phyloP scores from a whole-genome alignment of 2,888 invertebrate genomes.

The Crioceris asparagi region DNA sequence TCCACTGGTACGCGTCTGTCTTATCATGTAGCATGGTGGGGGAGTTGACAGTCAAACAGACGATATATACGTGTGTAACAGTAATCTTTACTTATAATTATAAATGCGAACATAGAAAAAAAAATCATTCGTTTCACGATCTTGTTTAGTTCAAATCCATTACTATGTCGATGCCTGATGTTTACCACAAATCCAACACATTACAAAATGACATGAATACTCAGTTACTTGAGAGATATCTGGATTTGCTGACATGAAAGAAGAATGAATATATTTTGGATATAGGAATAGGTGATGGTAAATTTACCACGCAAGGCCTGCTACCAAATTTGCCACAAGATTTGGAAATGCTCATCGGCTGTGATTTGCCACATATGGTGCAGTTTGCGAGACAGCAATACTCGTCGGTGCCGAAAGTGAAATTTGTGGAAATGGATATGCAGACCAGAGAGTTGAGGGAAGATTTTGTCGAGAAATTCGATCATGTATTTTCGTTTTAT shows the following conservation, averaged over 20 bases:
- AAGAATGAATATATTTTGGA: slow-evolving; percentile 48
- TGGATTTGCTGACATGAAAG: slow-evolving; percentile 26
- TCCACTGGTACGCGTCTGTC: too few relatives aligned
- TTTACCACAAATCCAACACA: too few relatives aligned
- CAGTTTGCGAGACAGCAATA: slow-evolving; percentile 3
- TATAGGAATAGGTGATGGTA: slow-evolving; percentile 65
- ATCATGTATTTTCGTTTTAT: slow-evolving; percentile 10
- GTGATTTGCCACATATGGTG: slow-evolving; percentile 10
- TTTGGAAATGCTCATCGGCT: slow-evolving; percentile 10
- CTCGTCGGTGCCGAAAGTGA: neutral
- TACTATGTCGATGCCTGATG: too few relatives aligned
- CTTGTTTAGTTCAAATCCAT: too few relatives aligned
- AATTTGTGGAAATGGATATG: slow-evolving; percentile 10
- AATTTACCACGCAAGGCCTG: slow-evolving; percentile 41
- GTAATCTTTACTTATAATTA: too few relatives aligned
- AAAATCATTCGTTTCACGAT: too few relatives aligned
- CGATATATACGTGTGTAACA: too few relatives aligned
- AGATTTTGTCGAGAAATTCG: slow-evolving; percentile 7
- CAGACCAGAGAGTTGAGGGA: neutral
- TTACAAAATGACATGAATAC: too few relatives aligned
- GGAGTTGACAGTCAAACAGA: too few relatives aligned
- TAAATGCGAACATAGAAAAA: too few relatives aligned
- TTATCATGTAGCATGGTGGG: too few relatives aligned
- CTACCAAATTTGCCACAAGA: slow-evolving; percentile 9
- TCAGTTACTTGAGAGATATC: slow-evolving; percentile 53